These are phyloP conservation scores for Myocastor coypus DNA, from an alignment of 2,113 vertebrate species.

Conservation along the genomic window DNA sequence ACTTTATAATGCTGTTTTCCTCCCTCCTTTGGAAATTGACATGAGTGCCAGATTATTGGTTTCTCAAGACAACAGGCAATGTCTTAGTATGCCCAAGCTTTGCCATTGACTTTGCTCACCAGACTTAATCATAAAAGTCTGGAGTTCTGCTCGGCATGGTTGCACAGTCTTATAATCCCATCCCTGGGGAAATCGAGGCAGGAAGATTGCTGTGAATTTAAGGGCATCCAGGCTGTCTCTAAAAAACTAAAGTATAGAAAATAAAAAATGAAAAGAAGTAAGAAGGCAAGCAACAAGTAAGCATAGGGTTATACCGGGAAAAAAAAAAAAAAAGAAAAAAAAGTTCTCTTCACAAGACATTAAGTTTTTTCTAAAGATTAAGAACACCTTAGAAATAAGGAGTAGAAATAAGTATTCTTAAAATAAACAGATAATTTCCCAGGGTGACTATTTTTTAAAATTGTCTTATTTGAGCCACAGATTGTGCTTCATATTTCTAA, in stretches of 20 bases:
- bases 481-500: neutral
- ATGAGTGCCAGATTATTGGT: neutral
- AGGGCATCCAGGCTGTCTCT: neutral
- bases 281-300: neutral
- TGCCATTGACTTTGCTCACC: neutral
- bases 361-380: neutral
- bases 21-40: neutral
- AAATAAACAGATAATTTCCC: neutral
- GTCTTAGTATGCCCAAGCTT: neutral
- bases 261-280: neutral
- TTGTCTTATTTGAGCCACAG: neutral
- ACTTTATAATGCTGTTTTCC: neutral
- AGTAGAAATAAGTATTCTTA: neutral
- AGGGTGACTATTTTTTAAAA: neutral
- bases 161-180: neutral
- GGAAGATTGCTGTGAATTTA: neutral
- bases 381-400: slow-evolving; percentile 3
- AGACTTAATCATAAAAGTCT: neutral
- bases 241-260: neutral
- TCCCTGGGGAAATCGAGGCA: neutral
- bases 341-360: neutral
- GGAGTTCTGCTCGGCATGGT: neutral
- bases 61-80: neutral
- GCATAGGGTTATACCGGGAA: neutral
- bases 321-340: neutral